Evolutionary conservation across 1,140 invertebrate species (phyloP).

Genomic region (Drosophila pallidifrons): DNA sequence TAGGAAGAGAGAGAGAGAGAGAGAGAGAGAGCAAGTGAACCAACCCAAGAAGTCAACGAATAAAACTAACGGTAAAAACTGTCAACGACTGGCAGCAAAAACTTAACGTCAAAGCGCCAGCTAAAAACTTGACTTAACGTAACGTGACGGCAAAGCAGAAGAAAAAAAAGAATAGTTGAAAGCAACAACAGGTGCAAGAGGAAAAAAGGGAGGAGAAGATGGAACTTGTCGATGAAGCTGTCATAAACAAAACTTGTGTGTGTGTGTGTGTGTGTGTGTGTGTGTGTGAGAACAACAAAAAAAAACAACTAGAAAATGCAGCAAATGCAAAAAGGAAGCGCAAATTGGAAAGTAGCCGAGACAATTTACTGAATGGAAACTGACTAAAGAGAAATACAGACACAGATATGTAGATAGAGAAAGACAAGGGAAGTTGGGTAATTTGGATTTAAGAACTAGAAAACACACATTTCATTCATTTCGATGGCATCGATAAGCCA

Average conservation of each 20-base stretch:
- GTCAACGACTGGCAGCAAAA: slow-evolving; percentile 62
- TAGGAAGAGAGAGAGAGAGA: background rate
- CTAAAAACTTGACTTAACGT: slow-evolving; percentile 59
- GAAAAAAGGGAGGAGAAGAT: background rate
- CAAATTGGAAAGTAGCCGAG: slow-evolving; percentile 26
- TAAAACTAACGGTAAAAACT: slow-evolving; percentile 66
- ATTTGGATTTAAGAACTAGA: slow-evolving; percentile 5
- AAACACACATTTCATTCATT: slow-evolving; percentile 7
- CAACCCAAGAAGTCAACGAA: slow-evolving; percentile 24
- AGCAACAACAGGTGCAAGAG: slow-evolving; percentile 43
- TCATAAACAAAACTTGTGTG: slow-evolving; percentile 63
- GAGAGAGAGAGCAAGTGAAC: background rate
- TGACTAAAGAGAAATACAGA: background rate
- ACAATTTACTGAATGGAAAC: slow-evolving; percentile 7
- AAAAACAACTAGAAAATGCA: slow-evolving; percentile 5
- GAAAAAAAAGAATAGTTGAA: slow-evolving; percentile 22
- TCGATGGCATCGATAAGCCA: slow-evolving; percentile 2
- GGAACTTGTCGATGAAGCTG: slow-evolving; percentile 27
- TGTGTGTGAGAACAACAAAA: slow-evolving; percentile 16
- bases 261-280: slow-evolving; percentile 15
- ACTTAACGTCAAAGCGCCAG: slow-evolving; percentile 62
- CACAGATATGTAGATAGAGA: background rate
- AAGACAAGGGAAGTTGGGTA: background rate
- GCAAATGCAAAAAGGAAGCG: slow-evolving; percentile 1
- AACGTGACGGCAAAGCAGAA: slow-evolving; percentile 54